These are phyloP conservation scores for Sclerodermus sp. DNA, from an alignment of 2,888 invertebrate species.

Conservation along the genomic window DNA sequence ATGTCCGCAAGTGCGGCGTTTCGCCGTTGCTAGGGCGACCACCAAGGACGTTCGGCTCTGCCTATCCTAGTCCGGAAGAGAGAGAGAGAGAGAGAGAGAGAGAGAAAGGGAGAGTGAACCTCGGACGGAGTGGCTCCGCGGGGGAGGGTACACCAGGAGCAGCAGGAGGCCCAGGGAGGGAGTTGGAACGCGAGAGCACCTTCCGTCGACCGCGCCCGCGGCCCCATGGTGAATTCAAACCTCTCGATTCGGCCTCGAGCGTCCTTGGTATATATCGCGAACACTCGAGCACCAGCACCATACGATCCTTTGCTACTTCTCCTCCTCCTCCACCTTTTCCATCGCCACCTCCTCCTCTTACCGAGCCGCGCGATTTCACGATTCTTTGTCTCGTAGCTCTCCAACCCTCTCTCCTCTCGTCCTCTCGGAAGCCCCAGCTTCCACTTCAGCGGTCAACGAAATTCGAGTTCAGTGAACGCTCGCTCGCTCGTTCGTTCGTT, in stretches of 20 bases:
- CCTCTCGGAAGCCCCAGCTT: no score
- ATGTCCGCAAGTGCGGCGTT: slow-evolving; percentile 1
- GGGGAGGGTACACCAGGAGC: not conserved
- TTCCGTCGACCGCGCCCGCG: slow-evolving; percentile 14
- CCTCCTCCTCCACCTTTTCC: slow-evolving; percentile 8
- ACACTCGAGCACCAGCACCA: not conserved
- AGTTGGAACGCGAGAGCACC: slow-evolving; percentile 14
- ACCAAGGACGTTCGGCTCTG: slow-evolving; percentile 26
- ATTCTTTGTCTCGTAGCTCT: no score
- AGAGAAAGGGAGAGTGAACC: slow-evolving; percentile 8
- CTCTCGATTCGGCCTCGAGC: slow-evolving; percentile 41
- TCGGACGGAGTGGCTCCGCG: not conserved
- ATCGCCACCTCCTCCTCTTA: slow-evolving; percentile 2
- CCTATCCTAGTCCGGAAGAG: slow-evolving; percentile 1
- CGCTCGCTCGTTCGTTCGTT: no score
- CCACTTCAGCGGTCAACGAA: no score
- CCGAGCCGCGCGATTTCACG: slow-evolving; percentile 28
- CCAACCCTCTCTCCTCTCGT: no score
- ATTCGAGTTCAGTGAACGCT: no score
- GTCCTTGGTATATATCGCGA: slow-evolving; percentile 35
- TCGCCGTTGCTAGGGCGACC: slow-evolving; percentile 26
- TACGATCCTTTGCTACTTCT: no score
- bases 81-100: not conserved
- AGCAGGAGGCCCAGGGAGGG: no score
- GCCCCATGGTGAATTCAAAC: slow-evolving; percentile 25